Base-by-base conservation (phyloP, 2,888 invertebrate genomes). In the Sesamia inferens region DNA sequence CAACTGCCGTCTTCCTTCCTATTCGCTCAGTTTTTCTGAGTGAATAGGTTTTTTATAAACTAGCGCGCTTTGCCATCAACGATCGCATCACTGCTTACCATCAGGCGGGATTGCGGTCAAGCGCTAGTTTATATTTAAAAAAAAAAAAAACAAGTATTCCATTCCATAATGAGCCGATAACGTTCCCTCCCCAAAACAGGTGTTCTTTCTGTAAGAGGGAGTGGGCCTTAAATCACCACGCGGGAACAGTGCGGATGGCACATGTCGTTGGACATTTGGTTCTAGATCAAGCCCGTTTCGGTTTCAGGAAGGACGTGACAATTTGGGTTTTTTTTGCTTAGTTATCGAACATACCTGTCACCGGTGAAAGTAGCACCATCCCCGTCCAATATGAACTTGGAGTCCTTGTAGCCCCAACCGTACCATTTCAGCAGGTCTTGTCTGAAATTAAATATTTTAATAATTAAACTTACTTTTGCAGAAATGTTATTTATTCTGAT, bases 341-440 rank as follows among this genome's bases (percentile, higher is more conserved):
- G 16, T 22, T 11, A 16, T 8, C 10, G 6, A 39, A n/a, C 95
- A 94, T 92, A 99, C 98, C 98, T 98, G 90, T 98, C 97, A 64
- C 99, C 99, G 4, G 97, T 98, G 92, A 99, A 99, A 3, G 70
- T 73, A 0, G 98, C 97, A n/a, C 97, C 93, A 7, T 96, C 95
- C 79, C 97, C 96, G 74, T 97, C 95, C 10, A 98, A 91, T 68
- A 97, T 93, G 93, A 99, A 99, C 93, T 97, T 97, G 0, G 99
- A 99, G 94, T 99, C 99, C 83, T 98, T 98, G 96, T 99, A 99
- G n/a, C 99, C 99, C 99, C 99, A 99, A 39, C 99, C 99, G 95
- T 99, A 99, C 99, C 99, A 99, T 96, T 99, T 99, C 68, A 99
- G 96, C 54, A 98, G 93, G 70, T 99, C 98, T 94, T 99, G 99